Conservation (phyloP, 2,888 invertebrate species). For the Nycteola revayana region DNA sequence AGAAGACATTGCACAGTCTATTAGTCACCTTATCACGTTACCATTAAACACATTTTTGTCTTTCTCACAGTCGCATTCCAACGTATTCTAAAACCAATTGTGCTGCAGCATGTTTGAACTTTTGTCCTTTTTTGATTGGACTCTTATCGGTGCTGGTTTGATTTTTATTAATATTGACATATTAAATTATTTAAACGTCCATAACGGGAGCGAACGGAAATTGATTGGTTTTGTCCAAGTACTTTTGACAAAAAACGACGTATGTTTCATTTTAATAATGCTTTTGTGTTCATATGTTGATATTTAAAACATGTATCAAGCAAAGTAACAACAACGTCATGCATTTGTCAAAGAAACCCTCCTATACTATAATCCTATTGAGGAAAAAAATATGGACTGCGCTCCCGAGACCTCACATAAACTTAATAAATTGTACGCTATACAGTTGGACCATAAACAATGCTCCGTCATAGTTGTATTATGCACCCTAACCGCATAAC, state of each 20-base stretch:
- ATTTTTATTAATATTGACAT: slow-evolving; percentile 56
- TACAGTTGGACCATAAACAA: slow-evolving; percentile 67
- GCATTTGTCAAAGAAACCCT: slow-evolving; percentile 7
- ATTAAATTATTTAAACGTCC: slow-evolving; percentile 30
- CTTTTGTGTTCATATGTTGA: not conserved
- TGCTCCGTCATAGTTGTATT: slow-evolving; percentile 57
- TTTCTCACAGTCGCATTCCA: slow-evolving; percentile 56
- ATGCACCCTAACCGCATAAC: slow-evolving; percentile 78
- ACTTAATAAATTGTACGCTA: slow-evolving; percentile 66
- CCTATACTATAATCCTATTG: slow-evolving; percentile 19
- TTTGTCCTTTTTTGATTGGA: slow-evolving; percentile 75
- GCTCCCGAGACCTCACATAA: slow-evolving; percentile 41
- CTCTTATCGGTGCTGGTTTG: slow-evolving; percentile 61
- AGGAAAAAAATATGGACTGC: slow-evolving; percentile 30
- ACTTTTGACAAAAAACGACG: slow-evolving; percentile 23
- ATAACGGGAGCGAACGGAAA: slow-evolving; percentile 21
- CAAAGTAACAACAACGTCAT: too few relatives aligned
- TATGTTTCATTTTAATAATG: slow-evolving; percentile 2
- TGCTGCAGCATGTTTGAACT: slow-evolving; percentile 74
- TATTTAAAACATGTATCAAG: too few relatives aligned
- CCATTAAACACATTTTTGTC: slow-evolving; percentile 66
- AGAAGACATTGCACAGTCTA: slow-evolving; percentile 53
- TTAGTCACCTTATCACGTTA: slow-evolving; percentile 67
- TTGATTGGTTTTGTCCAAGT: slow-evolving; percentile 26
- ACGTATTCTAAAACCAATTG: slow-evolving; percentile 55